Evolutionary conservation across 2,113 vertebrate species (phyloP).

Genomic region (Paramisgurnus dabryanus): DNA sequence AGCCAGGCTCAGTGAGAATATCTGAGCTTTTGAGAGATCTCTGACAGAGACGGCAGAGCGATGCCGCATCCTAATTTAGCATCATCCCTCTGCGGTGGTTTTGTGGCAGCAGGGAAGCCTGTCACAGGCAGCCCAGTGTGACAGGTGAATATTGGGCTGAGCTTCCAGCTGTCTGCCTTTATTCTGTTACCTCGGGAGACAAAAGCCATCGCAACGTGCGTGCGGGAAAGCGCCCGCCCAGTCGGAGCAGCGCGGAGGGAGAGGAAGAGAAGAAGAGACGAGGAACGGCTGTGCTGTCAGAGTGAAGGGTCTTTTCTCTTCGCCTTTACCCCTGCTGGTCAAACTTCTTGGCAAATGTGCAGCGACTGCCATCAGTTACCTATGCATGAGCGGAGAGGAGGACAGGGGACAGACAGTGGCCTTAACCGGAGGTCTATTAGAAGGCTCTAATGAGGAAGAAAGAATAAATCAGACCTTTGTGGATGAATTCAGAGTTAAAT

Average conservation of each 20-base stretch:
- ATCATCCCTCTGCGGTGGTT: conserved; percentile 43
- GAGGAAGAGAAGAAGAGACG: neutral
- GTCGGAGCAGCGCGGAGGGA: conserved; percentile 7
- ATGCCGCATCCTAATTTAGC: conserved; percentile 50
- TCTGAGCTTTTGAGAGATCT: conserved; percentile 47
- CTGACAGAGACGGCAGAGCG: conserved; percentile 28
- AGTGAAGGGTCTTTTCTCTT: conserved; percentile 22
- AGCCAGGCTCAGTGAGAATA: conserved; percentile 37
- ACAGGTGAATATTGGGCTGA: conserved; percentile 53
- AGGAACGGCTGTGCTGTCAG: conserved; percentile 6
- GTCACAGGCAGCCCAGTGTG: conserved; percentile 51
- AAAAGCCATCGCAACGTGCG: conserved; percentile 48
- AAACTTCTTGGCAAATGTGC: conserved; percentile 43
- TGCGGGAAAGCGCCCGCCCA: conserved; percentile 39
- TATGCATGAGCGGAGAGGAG: conserved; percentile 48
- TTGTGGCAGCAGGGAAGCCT: conserved; percentile 42
- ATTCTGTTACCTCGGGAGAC: conserved; percentile 53
- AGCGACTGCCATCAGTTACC: conserved; percentile 49
- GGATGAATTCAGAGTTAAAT: conserved; percentile 25
- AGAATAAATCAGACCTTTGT: conserved; percentile 54
- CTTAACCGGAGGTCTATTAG: conserved; percentile 44
- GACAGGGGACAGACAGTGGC: conserved; percentile 29
- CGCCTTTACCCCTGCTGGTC: conserved; percentile 7
- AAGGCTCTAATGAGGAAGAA: conserved; percentile 45
- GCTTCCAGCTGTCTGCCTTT: conserved; percentile 45